These are phyloP conservation scores for Ellobius talpinus DNA, from an alignment of 2,113 vertebrate species.

Conservation along the genomic window DNA sequence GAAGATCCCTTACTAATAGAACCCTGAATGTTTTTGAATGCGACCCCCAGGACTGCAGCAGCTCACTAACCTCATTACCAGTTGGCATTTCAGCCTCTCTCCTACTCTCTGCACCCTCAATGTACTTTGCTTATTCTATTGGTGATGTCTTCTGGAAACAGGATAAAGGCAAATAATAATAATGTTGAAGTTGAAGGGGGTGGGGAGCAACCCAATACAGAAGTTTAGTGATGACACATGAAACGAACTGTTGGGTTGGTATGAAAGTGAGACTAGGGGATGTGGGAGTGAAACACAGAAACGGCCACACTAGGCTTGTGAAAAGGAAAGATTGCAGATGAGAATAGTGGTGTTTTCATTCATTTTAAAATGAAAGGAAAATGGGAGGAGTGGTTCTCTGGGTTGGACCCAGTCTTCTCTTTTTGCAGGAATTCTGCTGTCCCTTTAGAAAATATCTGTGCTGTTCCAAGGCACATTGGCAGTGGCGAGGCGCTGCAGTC, in stretches of 20 bases:
- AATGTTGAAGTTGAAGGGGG: not conserved
- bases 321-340: not conserved
- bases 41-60: not conserved
- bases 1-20: not conserved
- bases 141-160: conserved; percentile 36
- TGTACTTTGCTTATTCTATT: not conserved
- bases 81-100: not conserved
- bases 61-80: not conserved
- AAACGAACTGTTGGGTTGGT: not conserved
- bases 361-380: conserved; percentile 53
- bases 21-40: not conserved
- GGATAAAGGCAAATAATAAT: conserved; percentile 15
- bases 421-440: conserved; percentile 90
- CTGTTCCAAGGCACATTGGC: conserved; percentile 90
- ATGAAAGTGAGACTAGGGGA: not conserved
- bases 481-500: conserved; percentile 84
- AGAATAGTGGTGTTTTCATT: conserved; percentile 2
- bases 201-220: not conserved
- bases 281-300: conserved; percentile 7
- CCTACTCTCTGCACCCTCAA: accelerated
- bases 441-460: conserved; percentile 89
- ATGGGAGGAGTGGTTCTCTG: conserved; percentile 78
- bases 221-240: not conserved
- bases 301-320: conserved; percentile 27
- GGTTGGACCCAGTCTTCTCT: conserved; percentile 84